A percentile compares a stretch with the other conserved stretches of the same genome.
These are phyloP conservation scores for Eupithecia centaureata DNA, from an alignment of 2,888 invertebrate species.

Conservation along the genomic window DNA sequence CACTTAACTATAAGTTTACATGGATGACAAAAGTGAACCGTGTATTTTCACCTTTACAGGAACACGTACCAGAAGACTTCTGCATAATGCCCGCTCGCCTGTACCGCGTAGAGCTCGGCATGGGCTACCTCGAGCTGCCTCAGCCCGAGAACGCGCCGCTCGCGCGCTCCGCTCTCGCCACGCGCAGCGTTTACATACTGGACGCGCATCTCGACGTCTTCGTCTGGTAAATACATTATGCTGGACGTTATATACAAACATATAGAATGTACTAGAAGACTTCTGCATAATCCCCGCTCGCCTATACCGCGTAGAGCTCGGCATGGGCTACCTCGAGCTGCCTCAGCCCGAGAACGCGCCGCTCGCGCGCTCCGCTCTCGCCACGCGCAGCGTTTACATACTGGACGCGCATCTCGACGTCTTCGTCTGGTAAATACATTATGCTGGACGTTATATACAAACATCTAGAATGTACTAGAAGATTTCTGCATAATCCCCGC, in stretches of 20 bases:
- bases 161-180: constrained; percentile 90
- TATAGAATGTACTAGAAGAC: constrained; percentile 90
- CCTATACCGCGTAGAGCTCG: constrained; percentile 97
- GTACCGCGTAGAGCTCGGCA: constrained; percentile 98
- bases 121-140: constrained; percentile 99
- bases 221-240: constrained; percentile 88
- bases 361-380: constrained; percentile 90
- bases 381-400: constrained; percentile 97
- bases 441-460: too few species aligned
- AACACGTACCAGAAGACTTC: constrained; percentile 88
- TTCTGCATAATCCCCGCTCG: constrained; percentile 88
- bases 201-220: constrained; percentile 97
- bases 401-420: constrained; percentile 97
- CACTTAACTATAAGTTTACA: too few species aligned
- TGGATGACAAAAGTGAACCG: too few species aligned
- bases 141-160: constrained; percentile 92
- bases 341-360: constrained; percentile 93
- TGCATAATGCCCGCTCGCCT: constrained; percentile 88
- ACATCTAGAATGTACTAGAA: constrained; percentile 91
- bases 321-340: constrained; percentile 99
- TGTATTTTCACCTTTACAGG: too few species aligned
- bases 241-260: too few species aligned
- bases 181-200: constrained; percentile 97
- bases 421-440: constrained; percentile 92
- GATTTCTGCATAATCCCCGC: constrained; percentile 87